These are phyloP conservation scores for Lordiphosa collinella DNA, from an alignment of 1,140 invertebrate genomes.

Conservation along the genomic window DNA sequence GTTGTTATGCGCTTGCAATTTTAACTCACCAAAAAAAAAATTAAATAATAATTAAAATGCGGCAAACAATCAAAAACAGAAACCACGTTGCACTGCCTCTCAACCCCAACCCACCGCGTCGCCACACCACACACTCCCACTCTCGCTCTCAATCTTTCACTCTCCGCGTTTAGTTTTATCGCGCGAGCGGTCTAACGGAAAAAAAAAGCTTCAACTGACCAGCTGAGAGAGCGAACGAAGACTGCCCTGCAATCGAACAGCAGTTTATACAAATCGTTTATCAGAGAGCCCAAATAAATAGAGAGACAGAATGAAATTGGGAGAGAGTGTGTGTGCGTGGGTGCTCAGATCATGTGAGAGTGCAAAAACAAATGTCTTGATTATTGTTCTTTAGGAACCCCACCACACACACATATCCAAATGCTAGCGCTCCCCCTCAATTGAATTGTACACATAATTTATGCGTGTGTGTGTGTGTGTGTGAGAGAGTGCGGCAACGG, in stretches of 20 bases:
- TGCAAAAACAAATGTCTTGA: constrained; percentile 6
- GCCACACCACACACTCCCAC: too few species aligned
- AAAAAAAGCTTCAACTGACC: constrained; percentile 7
- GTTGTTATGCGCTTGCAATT: too few species aligned
- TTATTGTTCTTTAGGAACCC: constrained; percentile 1
- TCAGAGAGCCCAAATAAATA: constrained; percentile 2
- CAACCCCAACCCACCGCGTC: too few species aligned
- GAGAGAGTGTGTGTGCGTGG: neutral
- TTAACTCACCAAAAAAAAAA: too few species aligned
- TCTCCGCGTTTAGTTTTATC: too few species aligned
- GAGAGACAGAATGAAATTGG: neutral
- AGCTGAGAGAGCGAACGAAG: constrained; percentile 9
- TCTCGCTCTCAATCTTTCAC: too few species aligned
- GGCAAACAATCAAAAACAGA: too few species aligned
- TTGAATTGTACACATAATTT: neutral
- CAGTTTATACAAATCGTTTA: constrained; percentile 3
- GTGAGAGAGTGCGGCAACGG: constrained; percentile 27
- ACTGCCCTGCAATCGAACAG: constrained; percentile 7
- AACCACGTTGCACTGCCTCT: too few species aligned
- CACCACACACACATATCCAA: neutral
- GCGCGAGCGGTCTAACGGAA: neutral
- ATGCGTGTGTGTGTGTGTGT: constrained; percentile 21
- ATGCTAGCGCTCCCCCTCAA: too few species aligned
- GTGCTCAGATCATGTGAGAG: neutral
- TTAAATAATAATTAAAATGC: too few species aligned